These are phyloP conservation scores for Chloroceryle amazona DNA, from an alignment of 2,797 vertebrate species.

Conservation along the genomic window DNA sequence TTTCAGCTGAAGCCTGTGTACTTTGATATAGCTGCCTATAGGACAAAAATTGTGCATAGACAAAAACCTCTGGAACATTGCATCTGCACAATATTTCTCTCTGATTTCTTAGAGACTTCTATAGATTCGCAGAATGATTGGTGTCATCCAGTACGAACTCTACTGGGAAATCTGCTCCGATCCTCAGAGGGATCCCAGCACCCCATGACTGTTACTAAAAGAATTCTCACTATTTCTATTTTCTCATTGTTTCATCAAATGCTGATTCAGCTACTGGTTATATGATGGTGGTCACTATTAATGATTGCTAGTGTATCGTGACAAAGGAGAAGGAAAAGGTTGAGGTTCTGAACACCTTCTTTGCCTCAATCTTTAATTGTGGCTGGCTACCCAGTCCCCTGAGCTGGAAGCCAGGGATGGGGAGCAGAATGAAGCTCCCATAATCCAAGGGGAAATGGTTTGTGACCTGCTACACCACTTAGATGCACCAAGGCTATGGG, in stretches of 20 bases:
- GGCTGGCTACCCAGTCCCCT: too few species aligned
- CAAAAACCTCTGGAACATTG: neutral
- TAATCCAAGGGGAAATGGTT: neutral
- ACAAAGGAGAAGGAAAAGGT: neutral
- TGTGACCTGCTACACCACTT: neutral
- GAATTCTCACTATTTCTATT: neutral
- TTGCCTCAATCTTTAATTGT: neutral
- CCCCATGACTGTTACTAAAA: neutral
- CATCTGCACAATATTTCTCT: neutral
- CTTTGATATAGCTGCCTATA: neutral
- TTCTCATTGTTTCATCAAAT: neutral
- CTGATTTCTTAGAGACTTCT: neutral
- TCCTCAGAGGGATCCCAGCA: neutral
- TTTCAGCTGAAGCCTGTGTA: neutral
- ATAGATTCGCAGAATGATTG: neutral
- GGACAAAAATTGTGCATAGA: neutral
- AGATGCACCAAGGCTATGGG: neutral
- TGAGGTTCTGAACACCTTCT: neutral
- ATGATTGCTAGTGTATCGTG: neutral
- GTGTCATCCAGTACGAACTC: neutral
- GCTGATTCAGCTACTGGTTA: neutral
- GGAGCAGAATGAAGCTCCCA: neutral
- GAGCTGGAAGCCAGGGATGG: neutral
- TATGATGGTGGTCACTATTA: neutral
- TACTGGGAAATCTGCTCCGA: neutral